Evolutionary conservation across 2,888 invertebrate genomes (phyloP).

Genomic region (Nomada hirtipes): DNA sequence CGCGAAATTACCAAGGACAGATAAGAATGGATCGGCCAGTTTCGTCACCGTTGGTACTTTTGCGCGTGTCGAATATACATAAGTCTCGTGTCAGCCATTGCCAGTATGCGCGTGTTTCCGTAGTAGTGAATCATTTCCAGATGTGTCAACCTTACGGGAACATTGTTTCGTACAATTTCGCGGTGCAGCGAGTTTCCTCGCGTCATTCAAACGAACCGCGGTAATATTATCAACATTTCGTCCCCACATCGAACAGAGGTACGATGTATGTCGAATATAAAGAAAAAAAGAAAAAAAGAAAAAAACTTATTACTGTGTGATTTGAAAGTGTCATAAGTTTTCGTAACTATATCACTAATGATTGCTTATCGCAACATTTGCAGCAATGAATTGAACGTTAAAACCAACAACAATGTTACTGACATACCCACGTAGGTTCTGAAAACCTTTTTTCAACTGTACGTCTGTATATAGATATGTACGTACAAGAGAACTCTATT

Average conservation of each 20-base stretch:
- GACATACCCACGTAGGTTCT: not conserved
- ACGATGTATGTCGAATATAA: constrained; percentile 20
- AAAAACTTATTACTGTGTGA: not conserved
- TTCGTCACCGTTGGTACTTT: constrained; percentile 75
- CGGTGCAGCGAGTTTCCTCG: constrained; percentile 57
- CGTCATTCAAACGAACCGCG: constrained; percentile 55
- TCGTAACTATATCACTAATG: not conserved
- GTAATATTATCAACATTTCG: constrained; percentile 36
- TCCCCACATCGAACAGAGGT: constrained; percentile 38
- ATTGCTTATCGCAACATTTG: not conserved
- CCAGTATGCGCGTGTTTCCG: constrained; percentile 68
- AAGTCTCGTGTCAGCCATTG: constrained; percentile 57
- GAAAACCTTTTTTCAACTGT: not conserved
- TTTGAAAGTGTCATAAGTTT: constrained; percentile 9
- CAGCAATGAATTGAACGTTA: not conserved
- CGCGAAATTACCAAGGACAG: constrained; percentile 76
- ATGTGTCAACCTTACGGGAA: constrained; percentile 54
- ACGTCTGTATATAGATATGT: not conserved
- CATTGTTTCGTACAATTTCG: constrained; percentile 34
- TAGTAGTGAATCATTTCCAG: constrained; percentile 62
- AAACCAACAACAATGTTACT: constrained; percentile 17
- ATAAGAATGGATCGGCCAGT: constrained; percentile 80
- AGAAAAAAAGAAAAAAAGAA: constrained; percentile 6
- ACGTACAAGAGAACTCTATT: constrained; percentile 31
- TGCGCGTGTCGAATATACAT: constrained; percentile 58